Evolutionary conservation across 92 coral and sea anemone genomes (phyloP), one percentile per base, ranked within the genome.

Genomic region (Epizoanthus scotinus): DNA sequence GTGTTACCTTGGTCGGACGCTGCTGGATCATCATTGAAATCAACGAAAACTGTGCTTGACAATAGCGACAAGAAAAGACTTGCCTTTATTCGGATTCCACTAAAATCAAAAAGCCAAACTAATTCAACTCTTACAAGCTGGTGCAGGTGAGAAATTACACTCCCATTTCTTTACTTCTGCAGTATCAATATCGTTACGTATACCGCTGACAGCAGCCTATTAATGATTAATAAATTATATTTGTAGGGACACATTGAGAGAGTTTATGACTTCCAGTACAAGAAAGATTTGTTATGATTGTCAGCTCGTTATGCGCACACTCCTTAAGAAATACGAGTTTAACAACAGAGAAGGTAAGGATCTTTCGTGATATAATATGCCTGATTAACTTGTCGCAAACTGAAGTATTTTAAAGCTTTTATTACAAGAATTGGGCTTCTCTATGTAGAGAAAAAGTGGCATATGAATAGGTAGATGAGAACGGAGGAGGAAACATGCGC

Each of bases 221-320:
- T 63, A 9, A 55, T 20, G 64, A 5, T 28, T 20, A 20, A 36
- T 1, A 3, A 27, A 9, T 22, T 14, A 44, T 80, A 24, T 44
- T 63, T 14, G 19, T 70, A 91, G 95, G 75, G 28, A 68, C 7
- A 31, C 87, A 3, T 31, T 92, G 20, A 84, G 84, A 13, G 82
- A 89, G 17, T 44, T 92, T 47, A 89, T 92, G 93, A 54, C 73
- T 56, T 89, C 93, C 26, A 55, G 79, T 36, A 80, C 93, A 19
- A 78, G 90, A 52, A 89, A 89, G 70, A 84, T 92, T 61, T 92
- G 93, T 81, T 92, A 89, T 65, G 84, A 82, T 71, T 86, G 93
- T 14, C 93, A 92, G 74, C 70, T 63, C 20, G 70, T 89, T 6
- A 86, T 83, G 68, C 87, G 87, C 60, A 82, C 83, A 36, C 82